phyloP scores from a whole-genome alignment of 2,113 vertebrate genomes.

The Microtus richardsoni region DNA sequence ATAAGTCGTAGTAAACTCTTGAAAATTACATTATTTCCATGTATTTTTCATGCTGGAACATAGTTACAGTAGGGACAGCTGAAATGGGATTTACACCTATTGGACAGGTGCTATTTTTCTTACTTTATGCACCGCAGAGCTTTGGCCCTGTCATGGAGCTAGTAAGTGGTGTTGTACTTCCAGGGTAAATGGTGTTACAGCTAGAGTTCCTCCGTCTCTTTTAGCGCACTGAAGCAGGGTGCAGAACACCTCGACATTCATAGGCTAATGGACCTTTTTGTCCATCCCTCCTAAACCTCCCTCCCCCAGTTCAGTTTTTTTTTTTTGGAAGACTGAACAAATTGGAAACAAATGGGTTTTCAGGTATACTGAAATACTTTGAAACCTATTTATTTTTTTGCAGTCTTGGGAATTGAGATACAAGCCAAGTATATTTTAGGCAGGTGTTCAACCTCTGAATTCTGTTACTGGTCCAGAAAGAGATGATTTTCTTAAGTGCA shows the following conservation, averaged over 20 bases:
- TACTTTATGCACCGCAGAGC: background rate
- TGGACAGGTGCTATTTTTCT: background rate
- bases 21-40: slow-evolving; percentile 12
- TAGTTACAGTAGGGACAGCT: background rate
- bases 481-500: background rate
- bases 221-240: background rate
- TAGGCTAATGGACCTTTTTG: background rate
- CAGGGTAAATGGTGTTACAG: background rate
- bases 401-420: background rate
- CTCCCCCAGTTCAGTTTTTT: background rate
- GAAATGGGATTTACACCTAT: background rate
- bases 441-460: background rate
- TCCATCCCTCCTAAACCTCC: too few relatives aligned
- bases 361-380: background rate
- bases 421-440: background rate
- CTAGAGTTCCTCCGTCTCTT: background rate
- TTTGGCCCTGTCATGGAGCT: background rate
- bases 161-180: background rate
- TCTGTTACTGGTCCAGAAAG: background rate
- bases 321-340: background rate
- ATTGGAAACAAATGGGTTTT: background rate
- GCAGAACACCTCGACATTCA: background rate
- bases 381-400: background rate
- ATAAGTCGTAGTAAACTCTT: slow-evolving; percentile 46
- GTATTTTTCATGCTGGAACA: background rate